Evolutionary conservation across 2,797 vertebrate genomes (phyloP), one percentile per base, ranked within the genome.

Genomic region (Ambastaia sidthimunki): DNA sequence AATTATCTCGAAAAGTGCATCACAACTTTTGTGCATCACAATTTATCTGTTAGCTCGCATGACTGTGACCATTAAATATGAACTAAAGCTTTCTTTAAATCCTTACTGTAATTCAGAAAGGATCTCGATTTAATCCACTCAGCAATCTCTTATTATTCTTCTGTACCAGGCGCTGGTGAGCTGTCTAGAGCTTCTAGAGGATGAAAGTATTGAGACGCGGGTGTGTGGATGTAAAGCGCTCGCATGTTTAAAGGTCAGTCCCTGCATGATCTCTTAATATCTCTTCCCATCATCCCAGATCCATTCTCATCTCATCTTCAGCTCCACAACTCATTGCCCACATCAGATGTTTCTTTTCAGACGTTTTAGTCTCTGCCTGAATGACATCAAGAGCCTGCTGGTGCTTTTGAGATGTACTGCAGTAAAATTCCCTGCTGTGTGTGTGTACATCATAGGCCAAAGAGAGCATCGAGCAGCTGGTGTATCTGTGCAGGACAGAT

Each of bases 401-500:
- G 48, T 55, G 48, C n/a, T 76, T 15, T 19, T 44, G 18, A 68
- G 34, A 60, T 23, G 9, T 52, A 16, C 41, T 66, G n/a, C 19
- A 16, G 57, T 75, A 63, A 65, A 71, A 60, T 72, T 47, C 16
- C 15, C 9, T 54, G 74, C 3, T 88, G 9, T 89, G n/a, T 80
- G 23, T 87, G 28, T 83, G 76, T 80, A 87, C 71, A 12, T 70
- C 6, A 5, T 87, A 99, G 98, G 98, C 97, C 85, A 95, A 98
- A 86, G 98, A 99, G 86, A 97, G 96, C 83, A 98, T 99, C 0
- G 97, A 99, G 75, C 97, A 98, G 89, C 86, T 99, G 81, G 94
- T 98, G 78, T 98, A 98, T 87, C 90, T 99, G 86, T 99, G 98
- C 92, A 96, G 95, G 84, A 97, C 96, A 0, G 98, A 99, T 91